These are phyloP conservation scores for Glossosoma conforme DNA, from an alignment of 1,140 invertebrate genomes.

Conservation along the genomic window DNA sequence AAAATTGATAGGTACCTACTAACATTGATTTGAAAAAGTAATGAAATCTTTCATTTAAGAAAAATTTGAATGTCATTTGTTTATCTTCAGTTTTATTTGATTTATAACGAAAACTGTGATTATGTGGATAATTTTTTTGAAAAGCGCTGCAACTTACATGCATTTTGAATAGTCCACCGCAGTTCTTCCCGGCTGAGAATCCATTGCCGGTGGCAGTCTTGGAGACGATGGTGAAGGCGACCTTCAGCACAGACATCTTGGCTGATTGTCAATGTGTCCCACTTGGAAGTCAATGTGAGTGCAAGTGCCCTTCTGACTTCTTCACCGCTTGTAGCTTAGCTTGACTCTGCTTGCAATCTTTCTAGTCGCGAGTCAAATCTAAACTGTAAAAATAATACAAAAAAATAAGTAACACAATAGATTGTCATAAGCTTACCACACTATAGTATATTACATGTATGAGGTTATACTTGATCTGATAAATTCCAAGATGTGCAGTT, in stretches of 20 bases:
- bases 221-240: constrained; percentile 9
- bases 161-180: not conserved
- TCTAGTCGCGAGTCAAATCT: too few species aligned
- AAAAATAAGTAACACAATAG: too few species aligned
- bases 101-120: not conserved
- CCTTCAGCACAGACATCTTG: constrained; percentile 16
- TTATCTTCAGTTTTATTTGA: not conserved
- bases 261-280: too few species aligned
- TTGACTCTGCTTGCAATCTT: too few species aligned
- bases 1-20: not conserved
- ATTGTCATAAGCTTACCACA: too few species aligned
- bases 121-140: not conserved
- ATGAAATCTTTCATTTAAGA: not conserved
- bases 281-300: too few species aligned
- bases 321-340: too few species aligned
- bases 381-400: too few species aligned
- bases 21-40: not conserved
- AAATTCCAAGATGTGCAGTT: too few species aligned
- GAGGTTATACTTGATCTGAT: too few species aligned
- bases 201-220: not conserved
- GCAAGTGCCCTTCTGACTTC: too few species aligned
- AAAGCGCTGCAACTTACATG: not conserved
- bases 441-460: too few species aligned
- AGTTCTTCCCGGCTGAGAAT: constrained; percentile 4
- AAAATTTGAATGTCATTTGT: not conserved